A percentile compares a stretch with the other conserved stretches of the same genome.
Conservation (phyloP, 2,888 invertebrate genomes). For the Leptopterna dolabrata region DNA sequence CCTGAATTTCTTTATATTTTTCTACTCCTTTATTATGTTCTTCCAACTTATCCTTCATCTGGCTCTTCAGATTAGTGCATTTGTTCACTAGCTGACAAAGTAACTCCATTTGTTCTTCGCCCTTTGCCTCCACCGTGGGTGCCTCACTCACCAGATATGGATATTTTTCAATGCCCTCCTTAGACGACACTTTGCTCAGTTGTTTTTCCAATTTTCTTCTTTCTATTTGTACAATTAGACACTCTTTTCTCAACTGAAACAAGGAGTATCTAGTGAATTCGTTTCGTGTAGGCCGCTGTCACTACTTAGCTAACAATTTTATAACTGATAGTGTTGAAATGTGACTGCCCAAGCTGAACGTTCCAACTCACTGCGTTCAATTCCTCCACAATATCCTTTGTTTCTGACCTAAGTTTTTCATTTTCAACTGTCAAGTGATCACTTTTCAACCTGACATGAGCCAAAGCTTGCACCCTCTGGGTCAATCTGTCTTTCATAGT, state of each 20-base stretch:
- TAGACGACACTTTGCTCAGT: slow-evolving; percentile 27
- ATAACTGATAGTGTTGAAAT: neutral
- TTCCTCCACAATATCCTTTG: slow-evolving; percentile 26
- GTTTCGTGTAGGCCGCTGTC: no score
- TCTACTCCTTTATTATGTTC: neutral
- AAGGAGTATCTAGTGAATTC: neutral
- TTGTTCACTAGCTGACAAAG: neutral
- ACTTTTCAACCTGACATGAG: slow-evolving; percentile 42
- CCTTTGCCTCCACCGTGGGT: neutral
- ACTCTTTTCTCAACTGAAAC: slow-evolving; percentile 47
- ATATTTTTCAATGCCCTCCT: slow-evolving; percentile 38
- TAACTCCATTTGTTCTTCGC: slow-evolving; percentile 7
- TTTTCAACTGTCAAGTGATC: slow-evolving; percentile 44
- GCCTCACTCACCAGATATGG: slow-evolving; percentile 15
- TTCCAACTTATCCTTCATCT: neutral
- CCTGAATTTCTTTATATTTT: neutral
- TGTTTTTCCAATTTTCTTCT: slow-evolving; percentile 24
- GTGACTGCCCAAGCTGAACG: neutral
- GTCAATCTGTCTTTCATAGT: slow-evolving; percentile 41
- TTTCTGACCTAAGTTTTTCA: slow-evolving; percentile 33
- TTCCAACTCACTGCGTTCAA: slow-evolving; percentile 31
- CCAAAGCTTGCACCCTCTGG: slow-evolving; percentile 41
- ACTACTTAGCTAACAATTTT: neutral
- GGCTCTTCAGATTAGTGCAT: neutral
- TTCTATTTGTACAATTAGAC: slow-evolving; percentile 21